Percentiles rank a stretch among this genome's conserved stretches.
phyloP scores from a whole-genome alignment of 2,888 invertebrate species.

The Galeopsomyia nigrocyanea region DNA sequence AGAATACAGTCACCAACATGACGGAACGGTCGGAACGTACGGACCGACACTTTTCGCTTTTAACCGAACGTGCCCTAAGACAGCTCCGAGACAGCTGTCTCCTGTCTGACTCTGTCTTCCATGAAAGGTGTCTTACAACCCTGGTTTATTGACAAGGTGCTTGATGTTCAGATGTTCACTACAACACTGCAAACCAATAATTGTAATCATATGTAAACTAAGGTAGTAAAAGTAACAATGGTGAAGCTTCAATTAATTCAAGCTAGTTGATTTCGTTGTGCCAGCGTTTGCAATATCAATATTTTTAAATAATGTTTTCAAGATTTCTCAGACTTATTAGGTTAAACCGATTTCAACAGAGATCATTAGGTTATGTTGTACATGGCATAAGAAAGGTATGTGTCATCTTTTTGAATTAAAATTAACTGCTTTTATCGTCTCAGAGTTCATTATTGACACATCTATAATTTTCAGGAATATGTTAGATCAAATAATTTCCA shows the following conservation, averaged over 20 bases:
- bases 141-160: slow-evolving; percentile 25
- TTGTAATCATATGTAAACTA: slow-evolving; percentile 25
- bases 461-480: slow-evolving; percentile 29
- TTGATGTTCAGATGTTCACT: no score
- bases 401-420: neutral
- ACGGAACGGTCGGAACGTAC: no score
- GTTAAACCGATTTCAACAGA: slow-evolving; percentile 24
- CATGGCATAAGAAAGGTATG: slow-evolving; percentile 27
- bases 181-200: slow-evolving; percentile 29
- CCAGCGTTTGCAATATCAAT: neutral
- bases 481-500: neutral
- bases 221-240: slow-evolving; percentile 11
- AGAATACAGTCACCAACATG: no score
- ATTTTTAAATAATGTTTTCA: slow-evolving; percentile 41
- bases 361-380: slow-evolving; percentile 26
- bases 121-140: no score
- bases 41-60: no score
- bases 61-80: no score
- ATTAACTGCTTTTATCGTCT: no score
- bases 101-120: neutral
- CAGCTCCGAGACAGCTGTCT: no score
- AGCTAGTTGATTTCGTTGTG: neutral
- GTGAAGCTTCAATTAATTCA: neutral
- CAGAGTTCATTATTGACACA: no score
- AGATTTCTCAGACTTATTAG: slow-evolving; percentile 26